Evolutionary conservation across 30 jellyfish, hydroid and myxozoan genomes (phyloP).

Genomic region (Turritopsis rubra): DNA sequence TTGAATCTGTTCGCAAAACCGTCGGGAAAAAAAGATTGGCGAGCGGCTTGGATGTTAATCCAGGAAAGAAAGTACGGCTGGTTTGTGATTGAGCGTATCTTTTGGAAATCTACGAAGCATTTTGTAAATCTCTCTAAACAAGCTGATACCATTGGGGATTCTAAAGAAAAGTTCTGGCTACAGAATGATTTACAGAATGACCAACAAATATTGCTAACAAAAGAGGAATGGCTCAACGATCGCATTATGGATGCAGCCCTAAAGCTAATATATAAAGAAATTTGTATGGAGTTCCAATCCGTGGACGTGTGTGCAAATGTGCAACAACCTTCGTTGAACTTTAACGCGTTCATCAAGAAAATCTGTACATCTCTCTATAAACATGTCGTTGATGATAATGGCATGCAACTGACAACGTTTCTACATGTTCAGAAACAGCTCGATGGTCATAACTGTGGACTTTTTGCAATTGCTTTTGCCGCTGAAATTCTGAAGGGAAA

Average conservation of each 20-base stretch:
- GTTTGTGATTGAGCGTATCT: neutral
- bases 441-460: neutral
- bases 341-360: neutral
- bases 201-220: neutral
- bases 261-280: neutral
- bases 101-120: neutral
- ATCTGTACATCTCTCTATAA: neutral
- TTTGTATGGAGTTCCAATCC: neutral
- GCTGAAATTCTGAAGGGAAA: neutral
- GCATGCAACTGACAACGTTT: neutral
- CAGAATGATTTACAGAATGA: neutral
- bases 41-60: neutral
- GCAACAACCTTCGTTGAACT: neutral
- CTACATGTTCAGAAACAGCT: neutral
- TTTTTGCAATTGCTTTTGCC: neutral
- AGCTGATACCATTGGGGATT: neutral
- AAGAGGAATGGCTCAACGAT: neutral
- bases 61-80: neutral
- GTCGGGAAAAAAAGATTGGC: neutral
- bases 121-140: neutral
- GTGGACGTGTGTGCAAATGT: neutral
- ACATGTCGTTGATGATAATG: neutral
- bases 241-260: slow-evolving; percentile 14
- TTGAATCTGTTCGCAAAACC: neutral
- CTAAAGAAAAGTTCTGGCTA: neutral